These are phyloP conservation scores for Ruditapes philippinarum DNA, from an alignment of 1,140 invertebrate species.

Conservation along the genomic window DNA sequence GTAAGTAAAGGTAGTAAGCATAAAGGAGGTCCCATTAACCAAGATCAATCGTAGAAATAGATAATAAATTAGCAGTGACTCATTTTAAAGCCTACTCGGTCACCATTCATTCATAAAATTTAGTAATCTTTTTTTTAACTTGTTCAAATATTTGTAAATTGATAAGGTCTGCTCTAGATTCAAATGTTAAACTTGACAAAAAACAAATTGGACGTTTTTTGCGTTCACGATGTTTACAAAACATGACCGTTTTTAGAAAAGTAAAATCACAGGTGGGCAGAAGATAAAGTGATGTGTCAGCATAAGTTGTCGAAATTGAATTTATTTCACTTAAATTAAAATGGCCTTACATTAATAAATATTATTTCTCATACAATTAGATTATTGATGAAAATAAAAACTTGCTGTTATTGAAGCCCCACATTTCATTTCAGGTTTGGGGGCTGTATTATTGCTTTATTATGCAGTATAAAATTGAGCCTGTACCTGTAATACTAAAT, in stretches of 20 bases:
- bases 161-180: conserved; percentile 5
- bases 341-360: too few species aligned
- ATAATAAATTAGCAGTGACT: conserved; percentile 1
- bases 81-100: conserved; percentile 1
- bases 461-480: too few species aligned
- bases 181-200: neutral
- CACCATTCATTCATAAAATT: conserved; percentile 50
- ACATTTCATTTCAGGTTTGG: too few species aligned
- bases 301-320: neutral
- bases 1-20: neutral
- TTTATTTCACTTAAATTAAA: too few species aligned
- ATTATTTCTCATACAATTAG: too few species aligned
- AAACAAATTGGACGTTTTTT: neutral
- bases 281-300: neutral
- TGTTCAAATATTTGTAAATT: conserved; percentile 39
- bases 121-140: neutral
- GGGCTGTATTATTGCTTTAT: too few species aligned
- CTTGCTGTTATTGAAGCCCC: too few species aligned
- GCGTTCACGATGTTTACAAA: neutral
- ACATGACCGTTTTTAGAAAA: neutral
- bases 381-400: too few species aligned
- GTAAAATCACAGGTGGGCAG: neutral
- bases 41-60: conserved; percentile 2
- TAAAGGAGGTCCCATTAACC: neutral
- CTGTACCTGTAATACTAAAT: too few species aligned